Evolutionary conservation across 2,797 vertebrate species (phyloP).

Genomic region (Melanotaenia parkinsoni): DNA sequence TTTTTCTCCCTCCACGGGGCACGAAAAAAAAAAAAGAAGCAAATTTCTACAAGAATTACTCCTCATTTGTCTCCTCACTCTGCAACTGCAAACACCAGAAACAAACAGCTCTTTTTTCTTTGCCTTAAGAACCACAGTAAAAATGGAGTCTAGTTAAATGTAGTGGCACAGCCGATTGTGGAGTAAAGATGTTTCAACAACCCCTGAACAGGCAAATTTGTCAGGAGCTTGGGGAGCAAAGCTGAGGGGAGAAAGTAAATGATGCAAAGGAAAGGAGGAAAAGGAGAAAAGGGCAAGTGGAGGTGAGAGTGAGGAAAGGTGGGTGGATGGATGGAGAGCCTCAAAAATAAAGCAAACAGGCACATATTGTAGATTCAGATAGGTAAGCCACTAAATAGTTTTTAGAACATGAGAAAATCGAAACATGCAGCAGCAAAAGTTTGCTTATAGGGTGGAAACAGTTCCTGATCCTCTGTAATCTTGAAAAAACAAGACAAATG

Average conservation of each 20-base stretch:
- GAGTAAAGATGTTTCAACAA: conserved; percentile 50
- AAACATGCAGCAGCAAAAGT: background rate
- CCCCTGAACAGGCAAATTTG: conserved; percentile 60
- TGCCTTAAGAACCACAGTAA: conserved; percentile 19
- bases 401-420: conserved; percentile 4
- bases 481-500: too few relatives aligned
- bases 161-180: conserved; percentile 41
- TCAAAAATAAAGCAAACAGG: background rate
- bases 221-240: conserved; percentile 44
- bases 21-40: conserved; percentile 24
- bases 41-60: conserved; percentile 17
- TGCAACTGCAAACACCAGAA: conserved; percentile 1
- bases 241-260: conserved; percentile 26
- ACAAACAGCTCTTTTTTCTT: conserved; percentile 1
- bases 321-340: conserved; percentile 2
- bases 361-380: background rate
- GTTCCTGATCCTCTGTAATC: too few relatives aligned
- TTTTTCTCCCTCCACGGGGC: conserved; percentile 13
- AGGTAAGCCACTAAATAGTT: conserved; percentile 11
- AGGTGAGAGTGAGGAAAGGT: conserved; percentile 23
- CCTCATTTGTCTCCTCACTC: background rate
- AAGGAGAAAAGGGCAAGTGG: conserved; percentile 6
- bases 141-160: conserved; percentile 60
- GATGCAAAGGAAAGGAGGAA: conserved; percentile 20
- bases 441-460: background rate